phyloP scores from a whole-genome alignment of 2,113 vertebrate species.

The Leptosomus discolor region DNA sequence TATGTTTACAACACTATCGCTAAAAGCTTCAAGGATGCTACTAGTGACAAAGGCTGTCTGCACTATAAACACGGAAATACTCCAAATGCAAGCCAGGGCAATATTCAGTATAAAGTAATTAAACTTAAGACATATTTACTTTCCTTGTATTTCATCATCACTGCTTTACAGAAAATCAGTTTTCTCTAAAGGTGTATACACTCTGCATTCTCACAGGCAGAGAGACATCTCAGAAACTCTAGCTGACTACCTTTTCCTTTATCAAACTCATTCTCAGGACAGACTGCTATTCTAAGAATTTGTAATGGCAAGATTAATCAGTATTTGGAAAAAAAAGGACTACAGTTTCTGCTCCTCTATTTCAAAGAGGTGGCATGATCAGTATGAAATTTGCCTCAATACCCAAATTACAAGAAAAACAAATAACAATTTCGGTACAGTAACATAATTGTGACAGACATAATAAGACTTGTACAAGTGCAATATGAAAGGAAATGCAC shows the following conservation, averaged over 20 bases:
- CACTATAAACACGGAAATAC: neutral
- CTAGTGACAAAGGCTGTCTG: neutral
- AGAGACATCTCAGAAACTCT: neutral
- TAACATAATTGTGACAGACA: neutral
- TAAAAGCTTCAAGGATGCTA: neutral
- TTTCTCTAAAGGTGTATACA: neutral
- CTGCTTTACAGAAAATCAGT: neutral
- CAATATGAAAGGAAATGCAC: neutral
- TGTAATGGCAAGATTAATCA: neutral
- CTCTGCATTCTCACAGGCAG: neutral
- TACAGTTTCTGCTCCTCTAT: neutral
- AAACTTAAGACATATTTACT: neutral
- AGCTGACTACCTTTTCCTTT: neutral
- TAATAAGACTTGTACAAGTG: neutral
- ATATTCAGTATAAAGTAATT: neutral
- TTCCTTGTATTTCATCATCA: neutral
- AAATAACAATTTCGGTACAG: neutral
- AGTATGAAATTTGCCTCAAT: neutral
- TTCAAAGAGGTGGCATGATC: neutral
- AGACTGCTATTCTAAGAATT: neutral
- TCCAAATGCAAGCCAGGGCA: neutral
- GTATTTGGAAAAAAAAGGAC: neutral
- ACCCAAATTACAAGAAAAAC: neutral
- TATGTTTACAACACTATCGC: neutral
- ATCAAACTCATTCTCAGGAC: neutral